A percentile compares a stretch with the other conserved stretches of the same genome.
Conservation (phyloP, 1,140 invertebrate species). For the Nautilus pompilius region DNA sequence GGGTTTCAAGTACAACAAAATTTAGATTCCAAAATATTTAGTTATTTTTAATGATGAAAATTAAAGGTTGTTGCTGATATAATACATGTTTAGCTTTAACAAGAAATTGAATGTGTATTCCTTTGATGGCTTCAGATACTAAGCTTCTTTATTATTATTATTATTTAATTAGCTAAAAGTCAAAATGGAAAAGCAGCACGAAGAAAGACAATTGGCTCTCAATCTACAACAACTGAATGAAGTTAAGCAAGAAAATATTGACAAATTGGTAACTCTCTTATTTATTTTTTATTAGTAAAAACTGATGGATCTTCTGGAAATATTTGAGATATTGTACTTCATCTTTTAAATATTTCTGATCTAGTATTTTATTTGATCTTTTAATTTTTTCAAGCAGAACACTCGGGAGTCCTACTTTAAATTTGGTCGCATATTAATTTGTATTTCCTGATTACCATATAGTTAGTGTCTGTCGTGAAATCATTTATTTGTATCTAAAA, state of each 20-base stretch:
- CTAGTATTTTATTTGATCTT: too few relatives aligned
- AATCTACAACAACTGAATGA: conserved; percentile 50
- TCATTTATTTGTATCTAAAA: too few relatives aligned
- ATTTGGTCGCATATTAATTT: too few relatives aligned
- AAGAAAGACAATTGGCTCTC: conserved; percentile 42
- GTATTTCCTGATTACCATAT: too few relatives aligned
- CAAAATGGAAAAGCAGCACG: conserved; percentile 49
- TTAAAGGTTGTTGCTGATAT: neutral
- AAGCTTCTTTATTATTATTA: neutral
- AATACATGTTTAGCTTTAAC: neutral
- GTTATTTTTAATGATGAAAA: conserved; percentile 5
- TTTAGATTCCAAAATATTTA: neutral
- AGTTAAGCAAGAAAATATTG: conserved; percentile 50
- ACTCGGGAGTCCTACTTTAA: too few relatives aligned
- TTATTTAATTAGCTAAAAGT: conserved; percentile 41
- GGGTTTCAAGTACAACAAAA: neutral
- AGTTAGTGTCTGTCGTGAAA: too few relatives aligned
- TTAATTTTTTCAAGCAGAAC: too few relatives aligned
- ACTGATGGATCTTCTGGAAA: too few relatives aligned
- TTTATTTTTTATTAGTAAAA: too few relatives aligned
- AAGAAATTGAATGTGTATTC: neutral
- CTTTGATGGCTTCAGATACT: neutral
- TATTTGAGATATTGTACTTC: too few relatives aligned
- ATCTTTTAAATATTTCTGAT: too few relatives aligned
- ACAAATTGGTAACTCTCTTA: conserved; percentile 53